Percentiles rank a stretch among this genome's conserved stretches.
Evolutionary conservation across 2,113 vertebrate genomes (phyloP).

Genomic region (Platichthys stellatus): DNA sequence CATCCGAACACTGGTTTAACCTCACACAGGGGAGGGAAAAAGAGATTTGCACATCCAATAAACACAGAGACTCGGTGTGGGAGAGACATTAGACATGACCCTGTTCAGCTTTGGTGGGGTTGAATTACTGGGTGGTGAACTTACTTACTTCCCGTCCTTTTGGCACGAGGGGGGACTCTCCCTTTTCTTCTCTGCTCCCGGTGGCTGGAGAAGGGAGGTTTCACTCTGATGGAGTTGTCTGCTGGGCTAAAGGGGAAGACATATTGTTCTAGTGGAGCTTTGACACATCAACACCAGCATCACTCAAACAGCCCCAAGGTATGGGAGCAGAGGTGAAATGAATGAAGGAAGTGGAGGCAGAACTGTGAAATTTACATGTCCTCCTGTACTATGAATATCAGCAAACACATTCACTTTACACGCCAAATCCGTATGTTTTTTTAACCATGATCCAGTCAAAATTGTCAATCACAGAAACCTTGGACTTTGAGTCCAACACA

Average conservation of each 20-base stretch:
- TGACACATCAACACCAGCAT: conserved; percentile 50
- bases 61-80: neutral
- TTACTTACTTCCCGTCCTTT: conserved; percentile 28
- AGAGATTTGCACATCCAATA: conserved; percentile 12
- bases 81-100: conserved; percentile 26
- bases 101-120: conserved; percentile 68
- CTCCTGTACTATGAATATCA: neutral
- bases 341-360: conserved; percentile 5
- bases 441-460: no score
- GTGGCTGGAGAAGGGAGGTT: conserved; percentile 28
- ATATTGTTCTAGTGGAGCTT: conserved; percentile 28
- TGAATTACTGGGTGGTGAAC: conserved; percentile 58
- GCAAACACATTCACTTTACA: neutral
- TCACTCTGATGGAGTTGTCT: conserved; percentile 48
- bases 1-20: conserved; percentile 7
- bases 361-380: neutral
- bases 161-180: conserved; percentile 42
- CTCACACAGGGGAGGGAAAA: conserved; percentile 13
- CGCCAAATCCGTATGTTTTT: neutral
- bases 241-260: conserved; percentile 21
- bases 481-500: no score
- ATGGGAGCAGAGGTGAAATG: conserved; percentile 1
- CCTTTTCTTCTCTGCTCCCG: conserved; percentile 20
- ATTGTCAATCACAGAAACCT: no score
- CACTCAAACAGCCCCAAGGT: conserved; percentile 37